phyloP scores from a whole-genome alignment of 2,797 vertebrate species.

The Myotis pilosus region DNA sequence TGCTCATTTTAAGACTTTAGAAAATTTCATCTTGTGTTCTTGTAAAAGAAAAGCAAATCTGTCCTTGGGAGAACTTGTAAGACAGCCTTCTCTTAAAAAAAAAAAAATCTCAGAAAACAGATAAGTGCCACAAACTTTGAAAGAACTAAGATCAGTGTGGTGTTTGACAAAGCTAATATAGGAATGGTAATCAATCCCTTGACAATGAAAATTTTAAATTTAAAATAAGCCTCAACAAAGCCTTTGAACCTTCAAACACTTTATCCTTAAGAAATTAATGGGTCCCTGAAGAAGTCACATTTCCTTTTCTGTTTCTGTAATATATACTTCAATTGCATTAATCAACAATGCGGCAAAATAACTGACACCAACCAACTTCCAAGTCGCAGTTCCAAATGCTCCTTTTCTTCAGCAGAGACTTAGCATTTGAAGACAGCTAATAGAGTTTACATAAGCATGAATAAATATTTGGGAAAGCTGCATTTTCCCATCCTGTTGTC shows the following conservation, averaged over 20 bases:
- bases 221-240: slow-evolving; percentile 88
- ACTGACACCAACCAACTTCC: slow-evolving; percentile 69
- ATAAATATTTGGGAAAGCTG: slow-evolving; percentile 69
- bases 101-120: slow-evolving; percentile 60
- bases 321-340: slow-evolving; percentile 85
- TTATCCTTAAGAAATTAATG: slow-evolving; percentile 89
- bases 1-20: slow-evolving; percentile 68
- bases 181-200: slow-evolving; percentile 86
- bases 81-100: slow-evolving; percentile 32
- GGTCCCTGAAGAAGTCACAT: slow-evolving; percentile 86
- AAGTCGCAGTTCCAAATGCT: neutral
- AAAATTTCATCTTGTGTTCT: slow-evolving; percentile 56
- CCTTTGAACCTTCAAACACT: slow-evolving; percentile 88
- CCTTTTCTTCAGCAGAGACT: slow-evolving; percentile 47
- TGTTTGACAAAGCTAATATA: slow-evolving; percentile 85
- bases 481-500: slow-evolving; percentile 66
- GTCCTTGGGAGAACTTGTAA: slow-evolving; percentile 79
- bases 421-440: slow-evolving; percentile 45
- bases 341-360: slow-evolving; percentile 83
- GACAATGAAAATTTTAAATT: slow-evolving; percentile 87
- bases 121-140: slow-evolving; percentile 80
- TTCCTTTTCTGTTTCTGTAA: slow-evolving; percentile 83
- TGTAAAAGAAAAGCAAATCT: slow-evolving; percentile 69
- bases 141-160: slow-evolving; percentile 81
- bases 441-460: slow-evolving; percentile 69